phyloP scores from a whole-genome alignment of 2,888 invertebrate species.

The Trichogramma evanescens region DNA sequence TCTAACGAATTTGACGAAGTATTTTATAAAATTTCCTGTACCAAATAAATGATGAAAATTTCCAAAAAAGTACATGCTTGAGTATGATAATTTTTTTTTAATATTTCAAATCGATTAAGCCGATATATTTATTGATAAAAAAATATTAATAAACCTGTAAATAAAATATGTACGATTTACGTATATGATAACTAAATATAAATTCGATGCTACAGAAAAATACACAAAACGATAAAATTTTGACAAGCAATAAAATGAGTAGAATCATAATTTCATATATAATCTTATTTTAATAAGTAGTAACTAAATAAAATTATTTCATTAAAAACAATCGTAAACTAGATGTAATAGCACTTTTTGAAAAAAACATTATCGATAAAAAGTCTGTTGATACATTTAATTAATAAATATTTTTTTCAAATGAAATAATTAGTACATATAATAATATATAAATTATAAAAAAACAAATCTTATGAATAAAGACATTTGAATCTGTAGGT shows the following conservation, averaged over 20 bases:
- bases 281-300: not conserved
- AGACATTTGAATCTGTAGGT: not conserved
- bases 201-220: not conserved
- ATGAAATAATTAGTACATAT: slow-evolving; percentile 1
- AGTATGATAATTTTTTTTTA: too few relatives aligned
- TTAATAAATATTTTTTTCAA: slow-evolving; percentile 9
- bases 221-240: slow-evolving; percentile 2
- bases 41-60: too few relatives aligned
- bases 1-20: too few relatives aligned
- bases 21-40: too few relatives aligned
- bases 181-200: not conserved
- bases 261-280: not conserved
- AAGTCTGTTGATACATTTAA: slow-evolving; percentile 8
- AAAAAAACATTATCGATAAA: not conserved
- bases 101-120: too few relatives aligned
- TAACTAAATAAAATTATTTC: not conserved
- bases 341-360: not conserved
- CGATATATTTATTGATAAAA: not conserved
- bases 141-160: not conserved
- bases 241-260: not conserved
- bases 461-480: slow-evolving; percentile 11
- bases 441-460: slow-evolving; percentile 13
- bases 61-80: too few relatives aligned
- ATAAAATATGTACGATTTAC: not conserved
- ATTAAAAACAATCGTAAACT: not conserved